These are phyloP conservation scores for Myiotriccus ornatus DNA, from an alignment of 2,797 vertebrate species.

Conservation along the genomic window DNA sequence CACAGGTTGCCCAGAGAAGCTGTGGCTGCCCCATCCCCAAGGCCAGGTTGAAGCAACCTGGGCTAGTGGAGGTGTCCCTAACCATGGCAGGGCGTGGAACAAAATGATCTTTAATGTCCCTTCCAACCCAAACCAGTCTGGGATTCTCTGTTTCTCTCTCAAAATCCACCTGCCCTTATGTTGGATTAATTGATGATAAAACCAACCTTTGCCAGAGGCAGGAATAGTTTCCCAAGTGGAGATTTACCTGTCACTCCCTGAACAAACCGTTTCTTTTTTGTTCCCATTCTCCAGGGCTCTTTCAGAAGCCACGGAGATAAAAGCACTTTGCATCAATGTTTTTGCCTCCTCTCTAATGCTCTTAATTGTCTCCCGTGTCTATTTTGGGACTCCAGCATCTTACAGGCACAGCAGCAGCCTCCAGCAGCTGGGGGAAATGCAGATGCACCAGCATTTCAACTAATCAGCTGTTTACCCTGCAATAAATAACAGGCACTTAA, in stretches of 20 bases:
- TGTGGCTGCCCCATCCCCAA: not conserved
- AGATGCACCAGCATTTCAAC: not conserved
- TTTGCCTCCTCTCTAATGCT: constrained; percentile 46
- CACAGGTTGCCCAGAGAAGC: not conserved
- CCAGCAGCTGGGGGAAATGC: constrained; percentile 63
- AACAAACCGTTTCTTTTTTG: not conserved
- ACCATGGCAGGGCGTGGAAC: not conserved
- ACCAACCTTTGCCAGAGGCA: not conserved
- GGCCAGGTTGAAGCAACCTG: not conserved
- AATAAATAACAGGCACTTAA: constrained; percentile 18
- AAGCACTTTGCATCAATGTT: constrained; percentile 13
- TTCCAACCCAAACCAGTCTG: not conserved
- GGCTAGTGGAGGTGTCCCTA: not conserved
- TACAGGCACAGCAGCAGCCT: constrained; percentile 47
- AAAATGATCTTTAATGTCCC: too few relatives aligned
- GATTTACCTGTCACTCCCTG: not conserved
- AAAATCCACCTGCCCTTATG: not conserved
- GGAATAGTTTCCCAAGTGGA: not conserved
- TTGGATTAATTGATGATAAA: not conserved
- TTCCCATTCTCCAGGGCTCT: not conserved
- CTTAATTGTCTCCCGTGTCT: constrained; percentile 53
- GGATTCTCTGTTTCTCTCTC: not conserved
- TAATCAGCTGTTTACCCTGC: constrained; percentile 52
- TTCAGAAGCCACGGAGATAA: constrained; percentile 6
- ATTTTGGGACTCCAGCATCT: constrained; percentile 49